Base-by-base conservation (phyloP, 2,113 vertebrate genomes). In the Cochlearius cochlearius region DNA sequence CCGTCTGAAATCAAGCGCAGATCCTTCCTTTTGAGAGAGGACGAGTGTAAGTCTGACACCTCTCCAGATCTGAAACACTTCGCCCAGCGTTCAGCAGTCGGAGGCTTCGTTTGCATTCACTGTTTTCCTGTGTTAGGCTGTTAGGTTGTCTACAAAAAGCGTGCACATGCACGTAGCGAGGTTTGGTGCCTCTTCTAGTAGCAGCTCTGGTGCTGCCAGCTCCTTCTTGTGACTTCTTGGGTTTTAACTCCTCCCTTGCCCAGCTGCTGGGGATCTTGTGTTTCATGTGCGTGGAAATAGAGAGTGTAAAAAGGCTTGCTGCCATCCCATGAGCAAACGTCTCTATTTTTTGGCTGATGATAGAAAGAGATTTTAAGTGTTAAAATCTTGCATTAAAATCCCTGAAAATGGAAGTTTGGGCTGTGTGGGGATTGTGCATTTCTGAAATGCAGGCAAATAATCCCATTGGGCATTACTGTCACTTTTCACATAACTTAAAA, bases 161-260 rank as follows among this genome's bases (percentile, higher is more conserved):
- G 8, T 9, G 3, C 4, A 1, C 2, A 1, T 16, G 3, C 4
- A 2, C 3, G 1, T 16, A 17, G 14, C 3, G 7, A 59, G 68
- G 36, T 43, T 71, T 91, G 68, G 19, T 88, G 29, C 47, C 41
- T 86, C 47, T 88, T 45, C 26, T 64, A 12, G 45, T 47, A 56
- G 32, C 64, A 78, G 56, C 49, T 81, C 41, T 8, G 39, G 69
- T 67, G 52, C 62, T 88, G 81, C 75, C 74, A 88, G 21, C 62
- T 25, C 55, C n/a, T 91, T 85, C 15, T 11, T 43, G 49, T 1
- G 5, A 30, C 45, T 86, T 82, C n/a, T 4, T 23, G 59, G 45
- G 7, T 45, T 87, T 85, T 81, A 55, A 29, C 38, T n/a, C 68
- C n/a, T 92, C 27, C 74, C 13, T 88, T 63, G 41, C 58, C 26